These are phyloP conservation scores for Horisme vitalbata DNA, from an alignment of 2,888 invertebrate species.

Conservation along the genomic window DNA sequence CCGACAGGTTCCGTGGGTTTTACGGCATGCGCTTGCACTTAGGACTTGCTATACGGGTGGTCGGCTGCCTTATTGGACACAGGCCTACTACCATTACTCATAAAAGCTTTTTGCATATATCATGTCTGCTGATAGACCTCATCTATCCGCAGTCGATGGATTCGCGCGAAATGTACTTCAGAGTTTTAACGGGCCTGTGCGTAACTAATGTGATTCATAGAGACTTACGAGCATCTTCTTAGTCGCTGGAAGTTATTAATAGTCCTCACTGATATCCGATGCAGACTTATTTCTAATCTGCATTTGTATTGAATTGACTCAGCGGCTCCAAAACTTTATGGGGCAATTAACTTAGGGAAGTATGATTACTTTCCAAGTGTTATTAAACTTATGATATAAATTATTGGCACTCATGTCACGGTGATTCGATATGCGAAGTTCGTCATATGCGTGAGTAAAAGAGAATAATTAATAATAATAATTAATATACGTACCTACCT, in stretches of 20 bases:
- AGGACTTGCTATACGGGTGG: constrained; percentile 55
- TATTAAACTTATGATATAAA: constrained; percentile 42
- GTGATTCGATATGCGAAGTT: constrained; percentile 35
- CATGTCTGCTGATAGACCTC: constrained; percentile 17
- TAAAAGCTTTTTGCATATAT: constrained; percentile 39
- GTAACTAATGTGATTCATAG: constrained; percentile 19
- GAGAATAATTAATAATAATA: too few species aligned
- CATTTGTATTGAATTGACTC: constrained; percentile 37
- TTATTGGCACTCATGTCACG: constrained; percentile 39
- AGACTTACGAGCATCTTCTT: constrained; percentile 7
- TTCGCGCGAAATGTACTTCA: constrained; percentile 7
- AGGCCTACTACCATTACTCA: constrained; percentile 42
- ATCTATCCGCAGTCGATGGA: constrained; percentile 5
- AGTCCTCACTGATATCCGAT: constrained; percentile 7
- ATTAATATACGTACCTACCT: constrained; percentile 36
- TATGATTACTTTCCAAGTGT: constrained; percentile 40
- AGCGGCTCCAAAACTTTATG: constrained; percentile 36
- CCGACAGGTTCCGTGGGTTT: constrained; percentile 67
- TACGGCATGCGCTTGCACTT: constrained; percentile 41
- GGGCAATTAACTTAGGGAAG: constrained; percentile 44
- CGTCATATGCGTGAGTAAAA: too few species aligned
- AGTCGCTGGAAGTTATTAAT: constrained; percentile 24
- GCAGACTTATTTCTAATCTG: constrained; percentile 38
- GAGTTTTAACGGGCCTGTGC: constrained; percentile 3
- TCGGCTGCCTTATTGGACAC: constrained; percentile 51